Conservation (phyloP, 1,140 invertebrate genomes). For the Platyura marginata region DNA sequence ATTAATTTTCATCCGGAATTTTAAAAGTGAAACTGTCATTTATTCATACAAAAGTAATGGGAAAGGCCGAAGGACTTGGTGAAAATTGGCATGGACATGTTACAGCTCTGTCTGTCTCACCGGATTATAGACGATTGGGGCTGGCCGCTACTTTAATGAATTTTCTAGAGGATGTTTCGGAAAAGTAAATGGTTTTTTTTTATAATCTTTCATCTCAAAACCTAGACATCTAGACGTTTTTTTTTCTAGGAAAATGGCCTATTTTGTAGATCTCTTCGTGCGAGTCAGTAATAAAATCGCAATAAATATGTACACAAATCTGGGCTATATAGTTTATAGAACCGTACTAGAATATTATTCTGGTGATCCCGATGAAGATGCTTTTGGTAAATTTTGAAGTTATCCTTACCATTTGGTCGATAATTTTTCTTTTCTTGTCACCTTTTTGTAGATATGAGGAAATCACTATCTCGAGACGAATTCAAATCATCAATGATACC, state of each 20-base stretch:
- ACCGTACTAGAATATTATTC: slow-evolving; percentile 96
- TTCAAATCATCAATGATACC: slow-evolving; percentile 90
- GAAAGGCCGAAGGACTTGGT: slow-evolving; percentile 87
- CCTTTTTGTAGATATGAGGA: slow-evolving; percentile 90
- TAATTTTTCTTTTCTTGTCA: slow-evolving; percentile 3
- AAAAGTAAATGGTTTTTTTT: slow-evolving; percentile 46
- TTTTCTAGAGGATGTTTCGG: slow-evolving; percentile 86
- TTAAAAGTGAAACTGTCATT: not conserved
- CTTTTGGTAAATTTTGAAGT: slow-evolving; percentile 57
- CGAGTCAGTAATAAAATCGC: slow-evolving; percentile 93
- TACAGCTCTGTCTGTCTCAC: slow-evolving; percentile 91
- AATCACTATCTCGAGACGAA: slow-evolving; percentile 83
- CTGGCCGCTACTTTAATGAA: slow-evolving; percentile 90
- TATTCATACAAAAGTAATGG: slow-evolving; percentile 70
- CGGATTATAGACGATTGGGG: slow-evolving; percentile 77
- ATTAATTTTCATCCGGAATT: too few species aligned
- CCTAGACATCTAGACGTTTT: not conserved
- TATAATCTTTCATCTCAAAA: not conserved
- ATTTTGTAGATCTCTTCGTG: slow-evolving; percentile 98
- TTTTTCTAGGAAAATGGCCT: slow-evolving; percentile 72
- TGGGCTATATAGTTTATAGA: slow-evolving; percentile 95
- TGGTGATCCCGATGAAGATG: slow-evolving; percentile 94
- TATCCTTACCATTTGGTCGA: too few species aligned
- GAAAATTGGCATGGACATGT: slow-evolving; percentile 99
- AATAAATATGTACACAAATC: slow-evolving; percentile 91